Percentiles rank a stretch among this genome's conserved stretches.
Conservation (phyloP, 1,140 invertebrate species). For the Lepidurus arcticus region DNA sequence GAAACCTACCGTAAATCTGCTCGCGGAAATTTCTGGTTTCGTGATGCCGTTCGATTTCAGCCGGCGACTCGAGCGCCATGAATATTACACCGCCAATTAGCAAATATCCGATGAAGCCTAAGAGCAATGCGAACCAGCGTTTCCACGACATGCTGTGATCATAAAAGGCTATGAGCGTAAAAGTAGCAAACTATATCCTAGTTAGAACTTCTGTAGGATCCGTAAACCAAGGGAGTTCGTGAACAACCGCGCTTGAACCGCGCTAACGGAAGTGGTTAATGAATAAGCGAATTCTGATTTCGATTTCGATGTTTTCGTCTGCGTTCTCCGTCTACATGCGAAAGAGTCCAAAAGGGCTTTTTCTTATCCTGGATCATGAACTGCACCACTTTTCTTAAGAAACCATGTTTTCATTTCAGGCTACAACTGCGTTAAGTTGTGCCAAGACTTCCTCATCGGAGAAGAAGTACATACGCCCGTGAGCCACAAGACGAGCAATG, state of each 20-base stretch:
- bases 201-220: not conserved
- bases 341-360: too few species aligned
- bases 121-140: conserved; percentile 40
- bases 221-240: not conserved
- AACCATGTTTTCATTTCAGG: conserved; percentile 19
- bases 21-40: conserved; percentile 46
- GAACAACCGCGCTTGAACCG: not conserved
- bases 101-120: conserved; percentile 66
- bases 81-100: conserved; percentile 68
- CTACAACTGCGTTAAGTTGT: not conserved
- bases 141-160: conserved; percentile 17
- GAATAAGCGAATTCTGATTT: not conserved
- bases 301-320: not conserved
- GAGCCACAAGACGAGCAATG: not conserved
- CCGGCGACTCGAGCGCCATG: conserved; percentile 63
- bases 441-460: not conserved
- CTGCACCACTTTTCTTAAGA: not conserved
- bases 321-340: too few species aligned
- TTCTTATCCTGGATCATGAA: not conserved
- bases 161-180: not conserved
- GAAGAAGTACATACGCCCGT: not conserved
- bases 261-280: not conserved
- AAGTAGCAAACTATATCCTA: too few species aligned
- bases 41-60: conserved; percentile 54
- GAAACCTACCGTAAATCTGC: conserved; percentile 40